Base-by-base conservation (phyloP, 2,797 vertebrate genomes). In the Glyptemys insculpta region DNA sequence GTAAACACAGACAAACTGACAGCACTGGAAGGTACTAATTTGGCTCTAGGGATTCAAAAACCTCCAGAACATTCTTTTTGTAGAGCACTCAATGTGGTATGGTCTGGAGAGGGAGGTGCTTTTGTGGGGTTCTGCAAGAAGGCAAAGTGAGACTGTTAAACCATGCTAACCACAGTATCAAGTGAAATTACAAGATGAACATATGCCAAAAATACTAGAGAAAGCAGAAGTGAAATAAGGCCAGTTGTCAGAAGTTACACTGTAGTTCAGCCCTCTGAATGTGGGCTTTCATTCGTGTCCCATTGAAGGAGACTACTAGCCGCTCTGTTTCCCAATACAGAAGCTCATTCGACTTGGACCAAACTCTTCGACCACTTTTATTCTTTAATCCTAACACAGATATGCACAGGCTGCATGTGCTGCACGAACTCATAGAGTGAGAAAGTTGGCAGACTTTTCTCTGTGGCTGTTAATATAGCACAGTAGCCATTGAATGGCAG, bases 351-450 rank as follows among this genome's bases (percentile, higher is more conserved):
- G 14, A 27, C 50, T 89, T 76, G 54, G 14, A 6, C 89, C 81
- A 2, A 78, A 49, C 2, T 88, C 3, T 15, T 83, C 87, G 68
- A 25, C 29, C 37, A 12, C 53, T 14, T 89, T 72, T 76, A 44
- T 12, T 27, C 25, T 29, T 44, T 68, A 90, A 80, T 93, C 50
- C 94, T 34, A 19, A 59, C 25, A 44, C 72, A 84, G 79, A 72
- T 81, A 21, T 29, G 10, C 0, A 0, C 56, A 31, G 89, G 7
- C 0, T 0, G 8, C 10, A 12, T 0, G 1, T 44, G 44, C 54
- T 79, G 47, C 53, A 49, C 50, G 81, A 52, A 79, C 47, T 9
- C 41, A 44, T 25, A 25, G 44, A 44, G 23, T 86, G 87, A 79
- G 68, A 56, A 49, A 29, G 54, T 47, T 85, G 52, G 8, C 27